Evolutionary conservation across 2,113 vertebrate species (phyloP), one percentile per base, ranked within the genome.

Genomic region (Tenrec ecaudatus): DNA sequence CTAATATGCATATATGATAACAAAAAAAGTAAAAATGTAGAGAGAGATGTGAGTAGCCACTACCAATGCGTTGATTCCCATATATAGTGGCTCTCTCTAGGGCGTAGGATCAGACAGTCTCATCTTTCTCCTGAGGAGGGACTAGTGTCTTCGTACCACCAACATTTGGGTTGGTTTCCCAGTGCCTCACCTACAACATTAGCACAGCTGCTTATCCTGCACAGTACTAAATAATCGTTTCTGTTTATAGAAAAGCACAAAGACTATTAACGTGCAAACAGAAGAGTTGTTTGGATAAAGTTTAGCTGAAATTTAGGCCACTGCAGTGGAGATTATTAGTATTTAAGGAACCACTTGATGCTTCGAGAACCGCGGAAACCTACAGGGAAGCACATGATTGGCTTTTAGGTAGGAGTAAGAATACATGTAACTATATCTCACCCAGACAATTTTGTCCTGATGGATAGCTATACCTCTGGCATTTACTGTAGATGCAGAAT

Each of bases 401-500:
- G 57, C 78, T 77, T 86, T n/a, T 15, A 20, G 23, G 1, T 69
- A 77, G 10, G 10, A 15, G 69, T 83, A 73, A 82, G 2, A 77
- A 14, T 11, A 89, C 68, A 17, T 2, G 8, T 80, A 88, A 85
- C 6, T 33, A 40, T 68, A 62, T 20, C 2, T 68, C 20, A 77
- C 8, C 19, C 8, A 71, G 27, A 62, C 43, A 75, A 64, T 53
- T 73, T 94, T 83, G 5, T 14, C 64, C 27, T 77, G 5, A 27
- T 36, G 82, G 38, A 36, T 31, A 64, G 27, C 33, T 77, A 16
- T 38, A 71, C 6, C 6, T 85, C 15, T 89, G n/a, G 2, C 36
- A 64, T 87, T 92, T 94, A 33, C 10, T 93, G 81, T 53, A 25
- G 31, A 78, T 93, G 82, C 80, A 31, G 92, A 91, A 77, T 82